Conservation (phyloP, 2,888 invertebrate species). For the Hyles lineata region DNA sequence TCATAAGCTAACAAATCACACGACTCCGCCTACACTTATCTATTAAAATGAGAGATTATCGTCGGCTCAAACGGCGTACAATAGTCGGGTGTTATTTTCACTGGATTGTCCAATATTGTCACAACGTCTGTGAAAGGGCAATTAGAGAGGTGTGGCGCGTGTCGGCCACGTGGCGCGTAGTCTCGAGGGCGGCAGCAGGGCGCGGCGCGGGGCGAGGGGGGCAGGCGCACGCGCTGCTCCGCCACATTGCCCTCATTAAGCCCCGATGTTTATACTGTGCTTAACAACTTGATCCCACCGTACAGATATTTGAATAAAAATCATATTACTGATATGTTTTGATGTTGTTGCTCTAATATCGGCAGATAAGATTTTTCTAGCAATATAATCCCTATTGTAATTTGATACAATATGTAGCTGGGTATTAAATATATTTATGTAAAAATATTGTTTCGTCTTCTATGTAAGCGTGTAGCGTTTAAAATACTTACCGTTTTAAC, state of each 20-base stretch:
- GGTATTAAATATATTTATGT: no score
- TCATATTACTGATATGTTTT: conserved; percentile 26
- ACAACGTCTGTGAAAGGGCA: conserved; percentile 79
- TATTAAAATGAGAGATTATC: conserved; percentile 84
- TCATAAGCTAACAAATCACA: conserved; percentile 74
- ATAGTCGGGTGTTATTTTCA: conserved; percentile 81
- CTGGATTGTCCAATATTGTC: conserved; percentile 84
- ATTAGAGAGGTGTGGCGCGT: conserved; percentile 82
- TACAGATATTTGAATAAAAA: conserved; percentile 65
- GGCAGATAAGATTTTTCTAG: conserved; percentile 47
- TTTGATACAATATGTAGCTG: no score
- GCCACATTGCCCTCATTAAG: conserved; percentile 42
- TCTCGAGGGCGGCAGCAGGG: conserved; percentile 36
- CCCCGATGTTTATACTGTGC: conserved; percentile 75
- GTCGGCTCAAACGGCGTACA: conserved; percentile 67
- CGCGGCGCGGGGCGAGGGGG: conserved; percentile 39
- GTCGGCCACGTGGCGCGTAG: conserved; percentile 70
- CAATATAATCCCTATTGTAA: conserved; percentile 14
- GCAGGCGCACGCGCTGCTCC: conserved; percentile 57
- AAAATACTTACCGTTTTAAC: no score
- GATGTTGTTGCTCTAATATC: background rate
- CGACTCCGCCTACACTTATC: conserved; percentile 81
- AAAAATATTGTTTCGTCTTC: no score
- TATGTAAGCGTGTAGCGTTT: no score
- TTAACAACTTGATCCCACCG: conserved; percentile 57